Evolutionary conservation across 2,113 vertebrate species (phyloP).

Genomic region (Cairina moschata): DNA sequence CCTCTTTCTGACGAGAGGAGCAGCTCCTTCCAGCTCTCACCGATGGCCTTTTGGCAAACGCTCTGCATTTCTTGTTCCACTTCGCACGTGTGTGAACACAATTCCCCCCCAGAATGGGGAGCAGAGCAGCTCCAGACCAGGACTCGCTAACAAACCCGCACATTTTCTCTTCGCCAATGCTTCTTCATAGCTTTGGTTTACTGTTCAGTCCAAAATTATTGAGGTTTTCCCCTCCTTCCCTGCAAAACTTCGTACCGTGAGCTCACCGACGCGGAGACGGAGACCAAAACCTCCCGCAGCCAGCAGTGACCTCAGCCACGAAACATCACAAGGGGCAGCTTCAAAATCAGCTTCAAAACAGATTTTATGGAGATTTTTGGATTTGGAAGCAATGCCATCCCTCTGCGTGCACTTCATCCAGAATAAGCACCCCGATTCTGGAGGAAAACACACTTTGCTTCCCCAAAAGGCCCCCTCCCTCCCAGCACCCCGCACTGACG

Average conservation of each 20-base stretch:
- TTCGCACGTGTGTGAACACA: background rate
- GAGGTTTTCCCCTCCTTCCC: background rate
- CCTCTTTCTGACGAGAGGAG: background rate
- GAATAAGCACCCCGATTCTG: background rate
- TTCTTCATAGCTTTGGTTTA: background rate
- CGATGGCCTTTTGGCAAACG: background rate
- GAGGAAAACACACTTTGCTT: background rate
- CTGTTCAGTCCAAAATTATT: background rate
- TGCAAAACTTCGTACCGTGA: background rate
- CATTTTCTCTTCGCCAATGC: background rate
- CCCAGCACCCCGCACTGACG: background rate
- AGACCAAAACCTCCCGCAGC: slow-evolving; percentile 23
- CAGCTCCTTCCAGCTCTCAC: background rate
- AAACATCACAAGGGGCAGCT: slow-evolving; percentile 47
- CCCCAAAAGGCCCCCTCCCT: background rate
- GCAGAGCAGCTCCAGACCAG: background rate
- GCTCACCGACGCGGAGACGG: background rate
- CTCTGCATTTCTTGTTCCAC: background rate
- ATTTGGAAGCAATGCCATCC: background rate
- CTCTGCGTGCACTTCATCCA: background rate
- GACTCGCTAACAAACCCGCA: background rate
- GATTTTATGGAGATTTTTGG: background rate
- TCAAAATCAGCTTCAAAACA: slow-evolving; percentile 55
- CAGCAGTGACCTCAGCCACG: slow-evolving; percentile 54
- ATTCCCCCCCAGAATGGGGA: background rate